Evolutionary conservation across 2,888 invertebrate genomes (phyloP).

Genomic region (Odontomyia ornata): DNA sequence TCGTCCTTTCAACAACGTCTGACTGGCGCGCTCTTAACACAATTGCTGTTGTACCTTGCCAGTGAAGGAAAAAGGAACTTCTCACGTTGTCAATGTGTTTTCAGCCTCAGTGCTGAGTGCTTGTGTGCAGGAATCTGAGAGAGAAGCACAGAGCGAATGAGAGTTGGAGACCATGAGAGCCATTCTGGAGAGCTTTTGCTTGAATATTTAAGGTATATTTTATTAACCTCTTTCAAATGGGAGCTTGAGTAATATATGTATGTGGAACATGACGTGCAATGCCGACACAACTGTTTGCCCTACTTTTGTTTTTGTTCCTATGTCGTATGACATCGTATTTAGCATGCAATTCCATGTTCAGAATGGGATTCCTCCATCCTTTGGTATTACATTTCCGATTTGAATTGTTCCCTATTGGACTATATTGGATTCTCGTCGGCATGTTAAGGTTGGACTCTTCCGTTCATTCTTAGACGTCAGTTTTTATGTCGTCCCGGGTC

Average conservation of each 20-base stretch:
- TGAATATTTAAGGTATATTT: neutral
- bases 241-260: neutral
- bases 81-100: neutral
- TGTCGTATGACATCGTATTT: too few relatives aligned
- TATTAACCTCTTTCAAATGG: neutral
- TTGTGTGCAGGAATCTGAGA: neutral
- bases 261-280: neutral
- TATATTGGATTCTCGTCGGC: too few relatives aligned
- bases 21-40: slow-evolving; percentile 37
- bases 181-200: neutral
- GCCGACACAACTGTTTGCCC: neutral
- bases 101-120: neutral
- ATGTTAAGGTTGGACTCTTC: too few relatives aligned
- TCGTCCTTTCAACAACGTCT: slow-evolving; percentile 34
- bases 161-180: neutral
- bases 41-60: slow-evolving; percentile 25
- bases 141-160: neutral
- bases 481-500: too few relatives aligned
- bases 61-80: neutral
- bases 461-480: too few relatives aligned
- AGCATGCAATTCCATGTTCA: too few relatives aligned
- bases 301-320: neutral
- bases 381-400: too few relatives aligned
- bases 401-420: too few relatives aligned
- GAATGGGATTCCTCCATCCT: too few relatives aligned